Evolutionary conservation across 2,113 vertebrate genomes (phyloP).

Genomic region (Typhlomys cinereus): DNA sequence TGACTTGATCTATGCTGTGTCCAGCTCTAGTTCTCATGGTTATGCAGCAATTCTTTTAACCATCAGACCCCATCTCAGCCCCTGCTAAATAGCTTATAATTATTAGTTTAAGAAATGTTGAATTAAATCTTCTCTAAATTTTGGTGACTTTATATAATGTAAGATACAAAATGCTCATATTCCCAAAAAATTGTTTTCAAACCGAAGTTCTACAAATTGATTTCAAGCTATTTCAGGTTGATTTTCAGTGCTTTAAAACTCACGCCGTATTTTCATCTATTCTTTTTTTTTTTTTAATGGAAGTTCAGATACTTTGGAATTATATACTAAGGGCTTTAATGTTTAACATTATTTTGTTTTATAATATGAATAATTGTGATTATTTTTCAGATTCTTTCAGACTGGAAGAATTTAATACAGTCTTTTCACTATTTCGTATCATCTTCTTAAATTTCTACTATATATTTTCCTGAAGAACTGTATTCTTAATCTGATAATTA

Average conservation of each 20-base stretch:
- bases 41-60: too few relatives aligned
- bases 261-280: not conserved
- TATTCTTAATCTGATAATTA: constrained; percentile 34
- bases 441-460: constrained; percentile 7
- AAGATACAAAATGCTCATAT: not conserved
- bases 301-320: constrained; percentile 38
- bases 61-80: too few relatives aligned
- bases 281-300: not conserved
- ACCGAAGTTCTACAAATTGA: constrained; percentile 10
- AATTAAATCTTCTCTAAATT: not conserved
- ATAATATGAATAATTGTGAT: constrained; percentile 29
- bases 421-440: constrained; percentile 3
- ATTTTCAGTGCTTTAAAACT: not conserved
- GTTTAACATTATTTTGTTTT: constrained; percentile 38
- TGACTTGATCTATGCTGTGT: too few relatives aligned
- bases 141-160: not conserved
- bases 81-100: not conserved
- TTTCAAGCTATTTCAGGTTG: constrained; percentile 14
- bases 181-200: not conserved
- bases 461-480: not conserved
- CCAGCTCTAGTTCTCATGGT: too few relatives aligned
- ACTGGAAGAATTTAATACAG: not conserved
- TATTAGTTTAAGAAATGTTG: not conserved
- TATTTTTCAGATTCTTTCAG: constrained; percentile 16
- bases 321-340: not conserved